Base-by-base conservation (phyloP, 1,140 invertebrate genomes). In the Anoplophora glabripennis region DNA sequence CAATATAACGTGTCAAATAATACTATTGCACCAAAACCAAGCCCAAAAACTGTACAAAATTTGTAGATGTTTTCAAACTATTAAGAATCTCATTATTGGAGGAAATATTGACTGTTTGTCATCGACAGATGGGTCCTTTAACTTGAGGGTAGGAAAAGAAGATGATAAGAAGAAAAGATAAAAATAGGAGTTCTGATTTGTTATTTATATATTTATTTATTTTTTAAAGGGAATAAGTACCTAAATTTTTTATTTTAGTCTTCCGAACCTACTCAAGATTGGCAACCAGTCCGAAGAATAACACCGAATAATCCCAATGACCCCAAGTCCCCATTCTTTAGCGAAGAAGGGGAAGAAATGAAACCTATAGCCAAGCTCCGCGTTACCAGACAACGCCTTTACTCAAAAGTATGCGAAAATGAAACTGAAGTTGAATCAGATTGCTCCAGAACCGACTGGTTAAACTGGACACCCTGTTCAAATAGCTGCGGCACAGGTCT, bases 301-400 rank as follows among this genome's bases (percentile, higher is more conserved):
- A 91, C 89, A 1, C 87, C 91, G 10, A 86, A 83, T 33, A 88
- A 82, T 76, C 92, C 93, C 1, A 86, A 87, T 58, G 87, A 96
- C 76, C 81, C 83, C 0, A 80, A 85, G 34, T 95, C 94, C 0
- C 97, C 97, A 0, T 99, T 99, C 78, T 98, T 88, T 75, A 90
- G 94, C 71, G 77, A 85, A 2, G 79, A 77, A 9, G 90, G 92
- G 1, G 76, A 80, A 5, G 87, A 89, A 53, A 94, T 98, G 85
- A 92, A 93, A 69, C 95, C 96, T 0, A 81, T 99, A 63, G 96
- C 94, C 0, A 83, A 84, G 41, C 77, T 98, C 1, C 85, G 89
- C 52, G 79, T 96, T 11, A 90, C 86, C 8, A 78, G 92, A 9
- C 85, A 93, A 57, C 78, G 92, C 10, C 80, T 94, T 1, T 95